Percentiles rank a stretch among this genome's conserved stretches.
These are phyloP conservation scores for Drosophila takahashii DNA, from an alignment of 1,140 invertebrate species.

Conservation along the genomic window DNA sequence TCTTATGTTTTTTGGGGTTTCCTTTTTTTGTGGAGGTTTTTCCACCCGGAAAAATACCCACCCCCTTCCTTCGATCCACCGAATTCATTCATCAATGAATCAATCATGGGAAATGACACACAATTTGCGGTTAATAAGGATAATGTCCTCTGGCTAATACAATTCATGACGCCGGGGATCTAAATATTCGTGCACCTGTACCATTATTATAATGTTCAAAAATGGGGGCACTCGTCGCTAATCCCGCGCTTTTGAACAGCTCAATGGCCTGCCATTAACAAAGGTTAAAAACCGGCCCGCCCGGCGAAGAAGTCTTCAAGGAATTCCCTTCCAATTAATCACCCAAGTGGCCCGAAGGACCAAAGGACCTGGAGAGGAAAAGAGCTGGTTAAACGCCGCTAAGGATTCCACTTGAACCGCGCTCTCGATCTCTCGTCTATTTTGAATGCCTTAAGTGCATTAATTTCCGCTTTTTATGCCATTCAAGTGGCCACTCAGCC, in stretches of 20 bases:
- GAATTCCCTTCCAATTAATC: conserved; percentile 71
- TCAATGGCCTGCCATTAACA: conserved; percentile 69
- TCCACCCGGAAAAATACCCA: neutral
- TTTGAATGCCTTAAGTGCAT: conserved; percentile 76
- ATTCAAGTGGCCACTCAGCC: conserved; percentile 69
- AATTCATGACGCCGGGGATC: conserved; percentile 25
- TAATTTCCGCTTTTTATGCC: conserved; percentile 75
- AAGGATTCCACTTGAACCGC: conserved; percentile 26
- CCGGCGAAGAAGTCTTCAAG: conserved; percentile 15
- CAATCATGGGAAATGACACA: conserved; percentile 60
- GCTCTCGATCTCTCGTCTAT: conserved; percentile 19
- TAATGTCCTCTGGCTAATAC: conserved; percentile 34
- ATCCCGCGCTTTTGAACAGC: conserved; percentile 64
- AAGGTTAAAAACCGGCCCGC: conserved; percentile 52
- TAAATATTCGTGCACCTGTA: conserved; percentile 15
- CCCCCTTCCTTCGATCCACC: neutral
- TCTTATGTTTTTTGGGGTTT: neutral
- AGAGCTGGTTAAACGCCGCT: conserved; percentile 25
- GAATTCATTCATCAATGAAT: conserved; percentile 26
- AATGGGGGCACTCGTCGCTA: conserved; percentile 23
- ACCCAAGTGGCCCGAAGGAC: conserved; percentile 62
- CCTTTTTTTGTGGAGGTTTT: neutral
- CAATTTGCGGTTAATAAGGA: conserved; percentile 49
- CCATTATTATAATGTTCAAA: conserved; percentile 5
- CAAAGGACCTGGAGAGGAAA: neutral